These are phyloP conservation scores for Reinhardtius hippoglossoides DNA, from an alignment of 2,113 vertebrate genomes.

Conservation along the genomic window DNA sequence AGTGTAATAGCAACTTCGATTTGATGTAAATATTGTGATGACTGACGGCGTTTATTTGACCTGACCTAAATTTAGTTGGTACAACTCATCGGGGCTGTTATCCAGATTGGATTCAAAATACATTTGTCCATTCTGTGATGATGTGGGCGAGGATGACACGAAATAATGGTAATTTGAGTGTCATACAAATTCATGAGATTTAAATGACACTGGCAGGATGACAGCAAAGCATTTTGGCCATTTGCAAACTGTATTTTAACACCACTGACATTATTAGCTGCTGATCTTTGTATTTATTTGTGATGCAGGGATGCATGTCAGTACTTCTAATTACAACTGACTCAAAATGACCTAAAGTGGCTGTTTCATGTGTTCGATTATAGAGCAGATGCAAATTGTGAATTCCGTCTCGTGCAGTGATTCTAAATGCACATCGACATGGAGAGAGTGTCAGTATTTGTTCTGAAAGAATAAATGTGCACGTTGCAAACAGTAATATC, in stretches of 20 bases:
- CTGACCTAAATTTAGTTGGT: not conserved
- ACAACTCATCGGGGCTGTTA: not conserved
- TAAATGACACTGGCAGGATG: constrained; percentile 12
- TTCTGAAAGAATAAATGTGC: not conserved
- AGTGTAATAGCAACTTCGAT: not conserved
- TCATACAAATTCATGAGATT: constrained; percentile 39
- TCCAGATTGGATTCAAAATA: constrained; percentile 3
- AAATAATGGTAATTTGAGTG: constrained; percentile 9
- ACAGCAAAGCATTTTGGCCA: constrained; percentile 19
- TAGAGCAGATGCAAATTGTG: too few species aligned
- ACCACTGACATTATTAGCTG: not conserved
- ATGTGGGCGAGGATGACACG: constrained; percentile 21
- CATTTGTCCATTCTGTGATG: constrained; percentile 11
- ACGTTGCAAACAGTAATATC: constrained; percentile 15
- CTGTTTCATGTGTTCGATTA: not conserved
- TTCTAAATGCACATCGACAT: not conserved
- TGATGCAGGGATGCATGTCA: not conserved
- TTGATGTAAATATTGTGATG: not conserved
- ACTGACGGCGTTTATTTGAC: not conserved
- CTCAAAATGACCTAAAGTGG: not conserved
- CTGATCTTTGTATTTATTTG: not conserved
- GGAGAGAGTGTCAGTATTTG: not conserved
- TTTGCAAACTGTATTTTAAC: constrained; percentile 16
- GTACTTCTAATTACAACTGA: not conserved
- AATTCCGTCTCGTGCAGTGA: too few species aligned